Conservation (phyloP, 2,113 vertebrate species). For the Hyperopisus bebe region DNA sequence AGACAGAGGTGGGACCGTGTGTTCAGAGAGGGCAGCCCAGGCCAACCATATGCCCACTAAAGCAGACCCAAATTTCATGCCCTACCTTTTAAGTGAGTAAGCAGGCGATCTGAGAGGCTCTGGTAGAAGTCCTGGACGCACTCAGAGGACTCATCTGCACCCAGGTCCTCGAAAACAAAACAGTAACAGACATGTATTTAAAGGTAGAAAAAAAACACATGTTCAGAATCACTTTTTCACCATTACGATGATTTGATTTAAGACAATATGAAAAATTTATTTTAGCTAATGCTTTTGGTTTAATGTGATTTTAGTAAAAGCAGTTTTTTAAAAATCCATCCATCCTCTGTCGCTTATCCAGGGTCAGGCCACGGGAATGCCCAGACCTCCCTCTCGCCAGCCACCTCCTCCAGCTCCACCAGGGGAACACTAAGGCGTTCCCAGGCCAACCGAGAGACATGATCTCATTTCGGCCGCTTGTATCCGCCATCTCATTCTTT, state of each 20-base stretch:
- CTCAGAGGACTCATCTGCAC: slow-evolving; percentile 86
- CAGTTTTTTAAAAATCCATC: neutral
- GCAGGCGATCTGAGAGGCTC: slow-evolving; percentile 80
- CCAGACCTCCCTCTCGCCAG: neutral
- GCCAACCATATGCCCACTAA: neutral
- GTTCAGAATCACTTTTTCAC: neutral
- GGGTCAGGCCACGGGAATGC: neutral
- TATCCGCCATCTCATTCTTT: too few relatives aligned
- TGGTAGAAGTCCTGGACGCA: slow-evolving; percentile 95
- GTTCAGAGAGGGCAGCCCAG: neutral
- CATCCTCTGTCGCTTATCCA: neutral
- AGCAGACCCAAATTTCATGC: neutral
- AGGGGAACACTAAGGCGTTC: neutral
- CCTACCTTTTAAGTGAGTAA: slow-evolving; percentile 82
- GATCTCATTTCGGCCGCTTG: neutral
- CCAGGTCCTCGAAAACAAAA: slow-evolving; percentile 55
- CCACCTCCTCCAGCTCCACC: neutral
- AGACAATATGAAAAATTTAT: neutral
- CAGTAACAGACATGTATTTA: neutral
- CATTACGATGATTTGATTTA: neutral
- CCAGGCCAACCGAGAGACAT: neutral
- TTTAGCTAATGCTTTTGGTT: neutral
- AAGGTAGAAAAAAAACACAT: neutral
- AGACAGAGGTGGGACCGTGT: neutral
- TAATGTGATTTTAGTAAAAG: neutral